Conservation (phyloP, 2,113 vertebrate species). For the Mellivora capensis region DNA sequence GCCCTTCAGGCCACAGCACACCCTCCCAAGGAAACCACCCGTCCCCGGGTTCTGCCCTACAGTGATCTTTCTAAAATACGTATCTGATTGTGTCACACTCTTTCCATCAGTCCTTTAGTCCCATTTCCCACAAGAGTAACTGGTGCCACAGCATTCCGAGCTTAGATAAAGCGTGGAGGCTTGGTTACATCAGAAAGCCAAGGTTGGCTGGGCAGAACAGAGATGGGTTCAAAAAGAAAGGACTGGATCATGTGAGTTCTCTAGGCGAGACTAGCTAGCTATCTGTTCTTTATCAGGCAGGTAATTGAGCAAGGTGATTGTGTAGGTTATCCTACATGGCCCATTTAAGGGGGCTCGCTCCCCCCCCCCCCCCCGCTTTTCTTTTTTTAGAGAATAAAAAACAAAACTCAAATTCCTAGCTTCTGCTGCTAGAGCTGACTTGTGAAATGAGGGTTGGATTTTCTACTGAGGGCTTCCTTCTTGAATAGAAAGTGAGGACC, state of each 20-base stretch:
- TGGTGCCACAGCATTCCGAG: not conserved
- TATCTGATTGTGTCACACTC: too few species aligned
- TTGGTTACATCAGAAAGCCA: not conserved
- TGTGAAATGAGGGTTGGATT: not conserved
- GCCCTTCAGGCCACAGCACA: not conserved
- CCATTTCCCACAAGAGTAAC: not conserved
- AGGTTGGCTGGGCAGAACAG: not conserved
- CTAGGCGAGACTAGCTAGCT: not conserved
- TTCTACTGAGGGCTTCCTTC: not conserved
- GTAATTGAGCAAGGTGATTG: not conserved
- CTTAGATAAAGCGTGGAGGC: not conserved
- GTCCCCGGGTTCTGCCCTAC: not conserved
- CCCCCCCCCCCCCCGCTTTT: not conserved
- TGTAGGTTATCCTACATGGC: not conserved
- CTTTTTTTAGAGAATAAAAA: not conserved
- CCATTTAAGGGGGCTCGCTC: not conserved
- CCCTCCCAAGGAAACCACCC: not conserved
- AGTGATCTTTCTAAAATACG: not conserved
- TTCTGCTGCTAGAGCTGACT: not conserved
- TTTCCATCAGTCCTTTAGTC: not conserved
- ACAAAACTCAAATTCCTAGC: not conserved
- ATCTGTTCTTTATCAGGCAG: not conserved
- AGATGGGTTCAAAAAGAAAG: not conserved
- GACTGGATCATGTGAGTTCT: not conserved
- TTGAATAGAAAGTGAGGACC: not conserved